Evolutionary conservation across 2,113 vertebrate species (phyloP), one percentile per base, ranked within the genome.

Genomic region (Petromus typicus): DNA sequence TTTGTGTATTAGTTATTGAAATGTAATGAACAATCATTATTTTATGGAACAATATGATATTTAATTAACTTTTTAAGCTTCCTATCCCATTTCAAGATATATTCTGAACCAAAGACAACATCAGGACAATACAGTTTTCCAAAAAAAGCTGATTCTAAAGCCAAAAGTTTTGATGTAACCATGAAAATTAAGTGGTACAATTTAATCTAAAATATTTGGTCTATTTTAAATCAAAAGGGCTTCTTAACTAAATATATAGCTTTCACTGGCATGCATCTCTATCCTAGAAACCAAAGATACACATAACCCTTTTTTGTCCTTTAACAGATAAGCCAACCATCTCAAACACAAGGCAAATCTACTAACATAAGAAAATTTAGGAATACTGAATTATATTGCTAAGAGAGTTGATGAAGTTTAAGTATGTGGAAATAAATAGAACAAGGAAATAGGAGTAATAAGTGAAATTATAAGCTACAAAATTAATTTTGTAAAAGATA

Each of bases 61-160:
- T 90, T 30, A 76, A 66, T 80, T 69, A 93, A 86, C 16, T 73
- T 75, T 85, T 59, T 13, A 96, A 93, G 11, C 51, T 82, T 80
- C 90, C 66, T 7, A 54, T 84, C 81, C 43, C 30, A 25, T 64
- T 93, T 93, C 69, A 71, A 79, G 43, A 25, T 89, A 84, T 75
- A 86, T 96, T 95, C 63, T 59, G 12, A 93, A 84, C 54, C 48
- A 94, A 95, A 56, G 27, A 91, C 97, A 96, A 91, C 5, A 95
- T 83, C 25, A 93, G 2, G 2, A 94, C 85, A 93, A 12, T 43
- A 8, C 45, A 71, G 73, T 93, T 89, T 94, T 66, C 66, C 54
- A 85, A 92, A 40, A 83, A 94, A 91, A 94, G 64, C 30, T 61
- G 3, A 93, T 86, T 94, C n/a, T 94, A 83, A 80, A 80, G 45